Conservation (phyloP, 2,888 invertebrate species). For the Globia sparganii region DNA sequence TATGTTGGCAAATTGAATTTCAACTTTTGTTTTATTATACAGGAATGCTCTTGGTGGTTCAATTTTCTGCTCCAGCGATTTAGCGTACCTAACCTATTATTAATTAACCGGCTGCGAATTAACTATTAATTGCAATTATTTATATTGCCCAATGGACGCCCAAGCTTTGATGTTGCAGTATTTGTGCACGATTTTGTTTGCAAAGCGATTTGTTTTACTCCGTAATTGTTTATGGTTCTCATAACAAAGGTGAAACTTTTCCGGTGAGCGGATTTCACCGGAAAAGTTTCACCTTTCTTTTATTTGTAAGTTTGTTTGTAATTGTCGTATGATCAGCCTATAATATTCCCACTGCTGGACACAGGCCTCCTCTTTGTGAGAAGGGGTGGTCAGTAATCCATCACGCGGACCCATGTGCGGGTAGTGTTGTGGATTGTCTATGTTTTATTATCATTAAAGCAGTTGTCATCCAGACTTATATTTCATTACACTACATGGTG, state of each 20-base stretch:
- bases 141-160: neutral
- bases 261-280: no score
- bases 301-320: neutral
- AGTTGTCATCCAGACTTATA: no score
- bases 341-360: neutral
- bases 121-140: neutral
- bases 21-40: neutral
- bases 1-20: neutral
- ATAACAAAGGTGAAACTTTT: neutral
- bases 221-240: neutral
- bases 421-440: no score
- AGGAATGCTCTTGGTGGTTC: slow-evolving; percentile 5
- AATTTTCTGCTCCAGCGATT: slow-evolving; percentile 31
- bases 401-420: no score
- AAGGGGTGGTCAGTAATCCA: no score
- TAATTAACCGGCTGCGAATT: slow-evolving; percentile 2
- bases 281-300: no score
- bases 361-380: neutral
- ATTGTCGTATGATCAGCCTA: neutral
- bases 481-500: no score
- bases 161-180: neutral
- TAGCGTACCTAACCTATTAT: neutral
- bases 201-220: slow-evolving; percentile 18
- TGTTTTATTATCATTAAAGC: no score
- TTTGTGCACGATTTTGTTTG: neutral